Conservation (phyloP, 1,140 invertebrate species). For the Atta cephalotes region DNA sequence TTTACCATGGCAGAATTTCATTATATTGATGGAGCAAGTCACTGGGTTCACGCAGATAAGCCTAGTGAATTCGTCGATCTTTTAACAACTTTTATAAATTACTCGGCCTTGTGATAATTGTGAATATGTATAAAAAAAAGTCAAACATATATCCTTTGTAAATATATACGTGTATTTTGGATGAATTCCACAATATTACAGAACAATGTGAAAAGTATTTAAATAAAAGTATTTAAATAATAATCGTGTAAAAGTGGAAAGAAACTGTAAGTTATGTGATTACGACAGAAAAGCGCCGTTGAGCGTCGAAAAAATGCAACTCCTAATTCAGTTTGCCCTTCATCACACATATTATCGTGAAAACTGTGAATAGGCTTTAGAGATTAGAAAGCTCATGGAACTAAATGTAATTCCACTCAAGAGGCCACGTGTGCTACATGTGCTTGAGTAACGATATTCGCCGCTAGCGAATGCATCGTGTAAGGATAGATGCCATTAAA, state of each 20-base stretch:
- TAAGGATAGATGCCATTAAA: slow-evolving; percentile 11
- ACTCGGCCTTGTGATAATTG: slow-evolving; percentile 49
- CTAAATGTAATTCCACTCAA: slow-evolving; percentile 1
- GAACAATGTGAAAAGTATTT: slow-evolving; percentile 63
- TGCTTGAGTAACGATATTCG: slow-evolving; percentile 3
- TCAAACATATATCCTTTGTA: slow-evolving; percentile 57
- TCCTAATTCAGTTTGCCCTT: slow-evolving; percentile 34
- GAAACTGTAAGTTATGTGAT: slow-evolving; percentile 50
- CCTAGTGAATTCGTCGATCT: slow-evolving; percentile 92
- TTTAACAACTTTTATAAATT: slow-evolving; percentile 82
- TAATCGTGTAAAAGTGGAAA: slow-evolving; percentile 52
- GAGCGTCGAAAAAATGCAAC: background rate
- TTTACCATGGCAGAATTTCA: slow-evolving; percentile 93
- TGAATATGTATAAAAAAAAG: slow-evolving; percentile 52
- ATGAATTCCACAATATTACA: slow-evolving; percentile 68
- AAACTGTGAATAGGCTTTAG: slow-evolving; percentile 17
- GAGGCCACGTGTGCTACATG: slow-evolving; percentile 45
- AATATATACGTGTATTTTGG: slow-evolving; percentile 76
- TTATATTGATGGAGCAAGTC: slow-evolving; percentile 93
- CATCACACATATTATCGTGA: slow-evolving; percentile 4
- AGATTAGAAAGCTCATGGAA: slow-evolving; percentile 42
- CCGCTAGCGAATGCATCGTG: background rate
- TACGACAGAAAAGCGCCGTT: slow-evolving; percentile 42
- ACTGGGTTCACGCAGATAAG: slow-evolving; percentile 97
- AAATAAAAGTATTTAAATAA: slow-evolving; percentile 59